Conservation (phyloP, 35 echinoderm and acorn worm species). For the Nesometra sesokonis region DNA sequence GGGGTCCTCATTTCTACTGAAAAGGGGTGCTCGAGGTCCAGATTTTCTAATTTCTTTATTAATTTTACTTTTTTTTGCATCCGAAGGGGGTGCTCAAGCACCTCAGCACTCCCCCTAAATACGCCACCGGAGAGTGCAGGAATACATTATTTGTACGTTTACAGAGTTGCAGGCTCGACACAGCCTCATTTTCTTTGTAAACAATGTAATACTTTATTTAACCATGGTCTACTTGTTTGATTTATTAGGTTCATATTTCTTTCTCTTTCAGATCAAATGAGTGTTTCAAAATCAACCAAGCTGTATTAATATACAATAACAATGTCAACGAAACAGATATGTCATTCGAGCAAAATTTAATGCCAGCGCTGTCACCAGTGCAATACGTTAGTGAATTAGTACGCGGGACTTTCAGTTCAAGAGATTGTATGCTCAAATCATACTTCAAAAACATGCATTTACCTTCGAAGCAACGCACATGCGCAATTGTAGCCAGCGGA, state of each 20-base stretch:
- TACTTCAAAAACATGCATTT: conserved; percentile 6
- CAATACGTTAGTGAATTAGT: not conserved
- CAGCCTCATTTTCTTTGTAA: too few species aligned
- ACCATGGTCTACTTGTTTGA: not conserved
- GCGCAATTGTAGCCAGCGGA: conserved; percentile 53
- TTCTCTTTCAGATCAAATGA: not conserved
- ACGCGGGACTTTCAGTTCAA: not conserved
- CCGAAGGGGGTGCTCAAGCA: too few species aligned
- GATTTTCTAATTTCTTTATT: too few species aligned
- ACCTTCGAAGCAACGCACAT: conserved; percentile 22
- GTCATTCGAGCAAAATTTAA: not conserved
- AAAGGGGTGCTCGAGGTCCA: too few species aligned
- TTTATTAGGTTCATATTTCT: not conserved
- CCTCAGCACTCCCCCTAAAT: too few species aligned
- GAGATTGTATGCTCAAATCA: not conserved
- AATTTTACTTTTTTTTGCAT: too few species aligned
- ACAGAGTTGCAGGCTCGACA: too few species aligned
- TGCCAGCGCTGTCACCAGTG: not conserved
- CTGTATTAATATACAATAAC: not conserved
- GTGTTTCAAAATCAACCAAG: not conserved
- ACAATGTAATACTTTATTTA: too few species aligned
- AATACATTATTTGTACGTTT: too few species aligned
- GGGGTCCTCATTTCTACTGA: too few species aligned
- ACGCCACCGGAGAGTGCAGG: too few species aligned
- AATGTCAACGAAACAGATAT: not conserved